phyloP scores from a whole-genome alignment of 2,113 vertebrate genomes.

The Sminthopsis crassicaudata region DNA sequence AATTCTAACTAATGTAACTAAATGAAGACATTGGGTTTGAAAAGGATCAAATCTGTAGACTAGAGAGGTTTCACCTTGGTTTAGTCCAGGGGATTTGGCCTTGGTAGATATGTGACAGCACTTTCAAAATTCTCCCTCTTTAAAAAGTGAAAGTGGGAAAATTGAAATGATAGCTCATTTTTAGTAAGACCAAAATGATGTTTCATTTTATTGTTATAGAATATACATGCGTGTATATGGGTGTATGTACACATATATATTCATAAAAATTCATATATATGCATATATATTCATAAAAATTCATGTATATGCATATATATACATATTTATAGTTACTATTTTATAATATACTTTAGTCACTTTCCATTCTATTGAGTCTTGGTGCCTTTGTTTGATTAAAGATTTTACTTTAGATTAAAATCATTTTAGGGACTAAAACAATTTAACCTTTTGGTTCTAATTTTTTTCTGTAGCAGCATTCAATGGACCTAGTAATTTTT shows the following conservation, averaged over 20 bases:
- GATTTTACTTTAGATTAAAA: slow-evolving; percentile 27
- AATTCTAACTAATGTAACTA: slow-evolving; percentile 17
- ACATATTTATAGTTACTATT: slow-evolving; percentile 41
- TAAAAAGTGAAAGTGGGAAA: not conserved
- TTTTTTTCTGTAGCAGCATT: slow-evolving; percentile 41
- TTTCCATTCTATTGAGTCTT: slow-evolving; percentile 55
- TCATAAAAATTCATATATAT: not conserved
- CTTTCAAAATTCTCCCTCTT: slow-evolving; percentile 10
- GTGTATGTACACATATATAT: no score
- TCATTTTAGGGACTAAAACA: not conserved
- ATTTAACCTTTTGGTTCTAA: no score
- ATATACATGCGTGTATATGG: not conserved
- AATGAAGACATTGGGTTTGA: slow-evolving; percentile 43
- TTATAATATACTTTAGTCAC: slow-evolving; percentile 6
- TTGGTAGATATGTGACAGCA: not conserved
- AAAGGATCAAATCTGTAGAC: slow-evolving; percentile 33
- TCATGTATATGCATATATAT: not conserved
- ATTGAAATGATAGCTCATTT: slow-evolving; percentile 39
- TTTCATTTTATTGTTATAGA: not conserved
- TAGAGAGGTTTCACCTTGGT: slow-evolving; percentile 19
- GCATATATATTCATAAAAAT: not conserved
- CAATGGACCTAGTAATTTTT: slow-evolving; percentile 57
- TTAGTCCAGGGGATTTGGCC: not conserved
- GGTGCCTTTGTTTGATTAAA: slow-evolving; percentile 33
- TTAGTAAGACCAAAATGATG: not conserved